Evolutionary conservation across 2,888 invertebrate species (phyloP).

Genomic region (Diaperis boleti): DNA sequence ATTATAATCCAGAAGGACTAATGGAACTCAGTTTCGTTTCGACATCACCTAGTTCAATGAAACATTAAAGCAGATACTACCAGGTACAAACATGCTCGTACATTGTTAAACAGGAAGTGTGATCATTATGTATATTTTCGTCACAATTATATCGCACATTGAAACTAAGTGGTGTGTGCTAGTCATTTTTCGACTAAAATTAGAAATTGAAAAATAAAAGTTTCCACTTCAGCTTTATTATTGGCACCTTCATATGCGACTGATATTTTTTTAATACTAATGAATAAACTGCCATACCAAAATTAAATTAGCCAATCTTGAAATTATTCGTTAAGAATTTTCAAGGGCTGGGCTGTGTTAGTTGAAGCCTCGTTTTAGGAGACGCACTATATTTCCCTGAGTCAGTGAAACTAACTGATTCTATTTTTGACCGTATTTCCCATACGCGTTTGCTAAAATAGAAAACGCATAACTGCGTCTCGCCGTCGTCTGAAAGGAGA

Average conservation of each 20-base stretch:
- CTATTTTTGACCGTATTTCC: conserved; percentile 19
- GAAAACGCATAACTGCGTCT: conserved; percentile 31
- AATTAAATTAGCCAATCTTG: too few relatives aligned
- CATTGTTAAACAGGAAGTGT: conserved; percentile 4
- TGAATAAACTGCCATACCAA: too few relatives aligned
- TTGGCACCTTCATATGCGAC: too few relatives aligned
- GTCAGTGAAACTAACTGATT: conserved; percentile 20
- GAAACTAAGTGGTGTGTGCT: not conserved
- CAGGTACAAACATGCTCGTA: not conserved
- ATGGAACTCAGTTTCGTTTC: not conserved
- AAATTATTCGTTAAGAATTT: too few relatives aligned
- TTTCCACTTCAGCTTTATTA: too few relatives aligned
- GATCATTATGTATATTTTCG: not conserved
- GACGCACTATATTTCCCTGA: conserved; percentile 13
- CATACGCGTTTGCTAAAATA: conserved; percentile 24
- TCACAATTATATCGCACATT: not conserved
- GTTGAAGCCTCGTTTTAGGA: not conserved
- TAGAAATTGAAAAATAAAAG: too few relatives aligned
- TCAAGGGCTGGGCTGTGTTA: too few relatives aligned
- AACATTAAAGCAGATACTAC: not conserved
- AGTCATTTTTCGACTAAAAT: too few relatives aligned
- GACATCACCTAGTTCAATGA: not conserved
- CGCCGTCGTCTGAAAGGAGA: conserved; percentile 24
- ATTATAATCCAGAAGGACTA: too few relatives aligned
- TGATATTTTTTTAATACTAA: too few relatives aligned